Evolutionary conservation across 2,888 invertebrate species (phyloP).

Genomic region (Drosophila fulvimacula): DNA sequence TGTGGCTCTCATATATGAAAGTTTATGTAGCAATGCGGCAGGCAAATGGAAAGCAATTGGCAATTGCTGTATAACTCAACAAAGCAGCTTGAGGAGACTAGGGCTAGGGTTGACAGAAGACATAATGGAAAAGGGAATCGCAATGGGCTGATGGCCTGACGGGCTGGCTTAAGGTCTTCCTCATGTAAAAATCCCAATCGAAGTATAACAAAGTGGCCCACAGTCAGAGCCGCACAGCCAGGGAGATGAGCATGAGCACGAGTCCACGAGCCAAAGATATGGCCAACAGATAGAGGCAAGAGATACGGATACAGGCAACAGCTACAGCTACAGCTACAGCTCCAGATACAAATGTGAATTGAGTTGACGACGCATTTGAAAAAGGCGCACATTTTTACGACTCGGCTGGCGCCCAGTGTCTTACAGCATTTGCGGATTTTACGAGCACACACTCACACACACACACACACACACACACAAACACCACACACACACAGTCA

Average conservation of each 20-base stretch:
- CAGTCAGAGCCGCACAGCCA: constrained; percentile 18
- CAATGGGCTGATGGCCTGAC: background rate
- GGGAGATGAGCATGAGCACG: constrained; percentile 7
- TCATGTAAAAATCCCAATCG: constrained; percentile 47
- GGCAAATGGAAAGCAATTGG: constrained; percentile 68
- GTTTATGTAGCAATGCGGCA: constrained; percentile 56
- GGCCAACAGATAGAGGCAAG: constrained; percentile 22
- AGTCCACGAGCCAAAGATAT: constrained; percentile 15
- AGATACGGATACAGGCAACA: constrained; percentile 21
- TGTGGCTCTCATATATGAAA: constrained; percentile 20
- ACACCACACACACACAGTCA: constrained; percentile 8
- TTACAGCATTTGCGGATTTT: constrained; percentile 61
- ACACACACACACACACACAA: constrained; percentile 13
- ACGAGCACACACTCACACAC: constrained; percentile 37
- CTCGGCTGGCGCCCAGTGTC: constrained; percentile 68
- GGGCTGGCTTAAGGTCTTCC: constrained; percentile 3
- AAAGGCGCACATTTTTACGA: constrained; percentile 61
- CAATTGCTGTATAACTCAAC: constrained; percentile 57
- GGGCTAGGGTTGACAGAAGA: constrained; percentile 9
- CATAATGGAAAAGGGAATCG: constrained; percentile 3
- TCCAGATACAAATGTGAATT: constrained; percentile 32
- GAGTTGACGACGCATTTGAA: constrained; percentile 36
- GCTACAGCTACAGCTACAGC: constrained; percentile 24
- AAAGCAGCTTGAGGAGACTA: constrained; percentile 34
- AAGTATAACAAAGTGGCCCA: constrained; percentile 44